Evolutionary conservation across 1,140 invertebrate genomes (phyloP), one percentile per base, ranked within the genome.

Genomic region (Drosophila sproati): DNA sequence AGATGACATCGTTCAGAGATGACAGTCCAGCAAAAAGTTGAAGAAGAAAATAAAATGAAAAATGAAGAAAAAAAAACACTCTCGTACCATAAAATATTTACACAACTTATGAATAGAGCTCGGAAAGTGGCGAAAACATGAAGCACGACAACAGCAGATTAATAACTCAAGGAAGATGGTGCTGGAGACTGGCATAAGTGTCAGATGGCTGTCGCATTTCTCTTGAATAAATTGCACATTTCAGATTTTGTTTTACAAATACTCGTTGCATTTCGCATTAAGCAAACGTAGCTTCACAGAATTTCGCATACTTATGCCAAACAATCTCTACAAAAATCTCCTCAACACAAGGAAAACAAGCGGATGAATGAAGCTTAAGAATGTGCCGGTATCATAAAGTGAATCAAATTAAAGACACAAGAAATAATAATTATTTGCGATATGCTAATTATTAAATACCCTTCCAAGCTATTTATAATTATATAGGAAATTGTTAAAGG

Each of bases 51-150:
- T 37, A 52, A 43, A 41, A 43, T 57, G 32, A 62, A 51, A 48
- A 77, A 20, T 20, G 20, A 20, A 20, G 20, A 20, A 20, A 20
- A 20, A 20, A 55, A 59, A 50, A 67, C 45, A 47, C 31, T 6
- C 39, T n/a, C 48, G 63, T 10, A 60, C 51, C 51, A 64, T 64
- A 54, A 76, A 80, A 85, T 80, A 77, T 83, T 64, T 69, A 76
- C 68, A 82, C 74, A 62, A 75, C 55, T 51, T 51, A 48, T 76
- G 48, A 69, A 34, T 52, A 59, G 70, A 50, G 54, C 69, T 10
- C 37, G 6, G 8, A 54, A 64, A 63, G 31, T 34, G 37, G 43
- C 52, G 45, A 67, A 47, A 61, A 34, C 45, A 43, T 8, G 32
- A 31, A 56, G 2, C 20, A 20, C 20, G 32, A 39, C 35, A 35